Evolutionary conservation across 2,797 vertebrate genomes (phyloP).

Genomic region (Arctocebus calabarensis): DNA sequence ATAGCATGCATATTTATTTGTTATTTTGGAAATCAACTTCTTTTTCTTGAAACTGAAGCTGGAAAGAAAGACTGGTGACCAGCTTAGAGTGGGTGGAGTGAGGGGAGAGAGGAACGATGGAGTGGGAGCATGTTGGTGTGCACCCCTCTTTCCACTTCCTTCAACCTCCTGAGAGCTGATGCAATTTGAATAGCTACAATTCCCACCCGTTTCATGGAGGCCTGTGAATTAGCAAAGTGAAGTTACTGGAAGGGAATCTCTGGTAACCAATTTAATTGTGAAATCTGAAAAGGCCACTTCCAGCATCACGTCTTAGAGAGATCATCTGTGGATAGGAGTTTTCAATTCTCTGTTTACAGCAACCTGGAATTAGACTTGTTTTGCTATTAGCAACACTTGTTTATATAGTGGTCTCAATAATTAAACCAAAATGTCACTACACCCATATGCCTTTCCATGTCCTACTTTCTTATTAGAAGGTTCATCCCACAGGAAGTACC

Average conservation of each 20-base stretch:
- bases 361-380: slow-evolving; percentile 82
- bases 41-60: background rate
- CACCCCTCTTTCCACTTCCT: background rate
- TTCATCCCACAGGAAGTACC: slow-evolving; percentile 80
- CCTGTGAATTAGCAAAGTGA: background rate
- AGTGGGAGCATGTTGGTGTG: rapidly evolving
- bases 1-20: background rate
- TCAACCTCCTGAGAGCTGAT: background rate
- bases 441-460: slow-evolving; percentile 67
- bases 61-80: slow-evolving; percentile 29
- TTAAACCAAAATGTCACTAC: slow-evolving; percentile 88
- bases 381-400: slow-evolving; percentile 85
- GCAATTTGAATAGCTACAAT: background rate
- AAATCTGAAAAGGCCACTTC: slow-evolving; percentile 48
- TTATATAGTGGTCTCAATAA: slow-evolving; percentile 85
- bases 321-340: slow-evolving; percentile 80
- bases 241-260: background rate
- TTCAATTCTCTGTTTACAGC: slow-evolving; percentile 81
- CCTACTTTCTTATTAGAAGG: slow-evolving; percentile 81
- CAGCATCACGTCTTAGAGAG: background rate
- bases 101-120: background rate
- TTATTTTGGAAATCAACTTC: slow-evolving; percentile 37
- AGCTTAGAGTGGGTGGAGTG: background rate
- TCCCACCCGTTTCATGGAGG: background rate
- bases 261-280: background rate